Conservation (phyloP, 1,140 invertebrate genomes). For the Glossosoma conforme region DNA sequence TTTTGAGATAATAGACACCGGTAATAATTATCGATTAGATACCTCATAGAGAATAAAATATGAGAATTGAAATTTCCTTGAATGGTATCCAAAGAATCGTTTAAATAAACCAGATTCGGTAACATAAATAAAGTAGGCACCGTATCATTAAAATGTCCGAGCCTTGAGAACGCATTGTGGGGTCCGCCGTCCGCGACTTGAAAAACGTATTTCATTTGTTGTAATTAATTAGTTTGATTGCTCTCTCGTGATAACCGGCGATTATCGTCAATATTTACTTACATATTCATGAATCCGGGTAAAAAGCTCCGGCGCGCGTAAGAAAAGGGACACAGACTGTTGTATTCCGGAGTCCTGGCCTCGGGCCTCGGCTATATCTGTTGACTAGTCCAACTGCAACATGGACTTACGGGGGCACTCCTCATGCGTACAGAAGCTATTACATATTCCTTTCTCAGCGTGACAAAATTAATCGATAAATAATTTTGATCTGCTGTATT, state of each 20-base stretch:
- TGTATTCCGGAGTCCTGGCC: neutral
- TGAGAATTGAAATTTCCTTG: too few relatives aligned
- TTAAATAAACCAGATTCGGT: conserved; percentile 18
- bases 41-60: too few relatives aligned
- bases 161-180: conserved; percentile 12
- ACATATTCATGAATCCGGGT: conserved; percentile 23
- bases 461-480: too few relatives aligned
- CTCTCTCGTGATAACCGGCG: conserved; percentile 14
- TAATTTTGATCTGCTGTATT: too few relatives aligned
- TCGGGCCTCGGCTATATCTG: neutral
- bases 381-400: too few relatives aligned
- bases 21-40: too few relatives aligned
- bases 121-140: conserved; percentile 21
- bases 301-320: too few relatives aligned
- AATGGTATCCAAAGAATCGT: conserved; percentile 13
- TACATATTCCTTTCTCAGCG: too few relatives aligned
- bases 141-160: conserved; percentile 26
- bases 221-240: conserved; percentile 29
- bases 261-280: conserved; percentile 20
- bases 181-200: conserved; percentile 18
- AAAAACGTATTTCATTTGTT: conserved; percentile 14
- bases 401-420: too few relatives aligned
- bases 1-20: too few relatives aligned
- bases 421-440: too few relatives aligned
- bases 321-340: too few relatives aligned